phyloP scores from a whole-genome alignment of 1,140 invertebrate species.

The Ganaspis sp. region DNA sequence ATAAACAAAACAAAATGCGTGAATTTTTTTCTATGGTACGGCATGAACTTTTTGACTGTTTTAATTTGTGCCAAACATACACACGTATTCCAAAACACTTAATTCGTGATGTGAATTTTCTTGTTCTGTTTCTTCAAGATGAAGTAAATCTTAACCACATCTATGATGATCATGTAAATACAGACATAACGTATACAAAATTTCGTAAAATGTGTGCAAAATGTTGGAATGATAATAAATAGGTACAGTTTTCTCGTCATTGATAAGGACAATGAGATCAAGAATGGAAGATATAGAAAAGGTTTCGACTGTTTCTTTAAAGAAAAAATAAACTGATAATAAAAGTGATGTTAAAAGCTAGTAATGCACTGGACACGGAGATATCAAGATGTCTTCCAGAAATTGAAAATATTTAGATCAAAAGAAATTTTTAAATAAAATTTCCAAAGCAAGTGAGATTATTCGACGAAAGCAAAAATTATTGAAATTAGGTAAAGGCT shows the following conservation, averaged over 20 bases:
- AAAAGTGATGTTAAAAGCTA: not conserved
- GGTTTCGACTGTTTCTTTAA: slow-evolving; percentile 29
- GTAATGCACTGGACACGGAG: not conserved
- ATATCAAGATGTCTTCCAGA: not conserved
- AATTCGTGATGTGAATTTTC: slow-evolving; percentile 67
- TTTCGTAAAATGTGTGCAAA: slow-evolving; percentile 61
- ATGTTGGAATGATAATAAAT: slow-evolving; percentile 50
- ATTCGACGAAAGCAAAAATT: slow-evolving; percentile 5
- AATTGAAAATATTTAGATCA: not conserved
- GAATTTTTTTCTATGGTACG: slow-evolving; percentile 67
- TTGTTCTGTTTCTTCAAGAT: slow-evolving; percentile 71
- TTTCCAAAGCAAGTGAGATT: slow-evolving; percentile 17
- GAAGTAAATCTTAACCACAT: slow-evolving; percentile 71
- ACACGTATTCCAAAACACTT: slow-evolving; percentile 69
- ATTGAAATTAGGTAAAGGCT: slow-evolving; percentile 7
- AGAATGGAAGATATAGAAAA: slow-evolving; percentile 17
- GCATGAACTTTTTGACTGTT: slow-evolving; percentile 66
- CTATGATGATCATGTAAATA: slow-evolving; percentile 67
- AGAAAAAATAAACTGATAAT: slow-evolving; percentile 17
- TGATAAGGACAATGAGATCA: slow-evolving; percentile 32
- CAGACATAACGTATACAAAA: slow-evolving; percentile 62
- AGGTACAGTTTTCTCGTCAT: slow-evolving; percentile 38
- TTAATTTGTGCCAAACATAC: no score
- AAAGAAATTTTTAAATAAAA: not conserved
- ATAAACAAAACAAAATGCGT: no score